Evolutionary conservation across 2,797 vertebrate species (phyloP), one percentile per base, ranked within the genome.

Genomic region (Phoebastria nigripes): DNA sequence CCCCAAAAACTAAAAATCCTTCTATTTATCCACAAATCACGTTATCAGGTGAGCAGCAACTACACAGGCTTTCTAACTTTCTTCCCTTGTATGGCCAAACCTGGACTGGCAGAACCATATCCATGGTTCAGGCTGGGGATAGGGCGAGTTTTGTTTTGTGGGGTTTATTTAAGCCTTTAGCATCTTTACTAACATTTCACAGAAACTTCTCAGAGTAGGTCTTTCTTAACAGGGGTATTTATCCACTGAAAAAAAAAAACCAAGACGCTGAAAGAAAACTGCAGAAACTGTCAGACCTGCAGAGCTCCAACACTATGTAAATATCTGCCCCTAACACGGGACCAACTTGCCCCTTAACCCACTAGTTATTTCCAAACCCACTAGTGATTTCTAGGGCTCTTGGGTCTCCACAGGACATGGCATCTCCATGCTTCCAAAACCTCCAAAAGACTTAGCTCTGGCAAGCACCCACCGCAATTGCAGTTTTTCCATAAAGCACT

Each of bases 321-420:
- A 0, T 11, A 19, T 2, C 59, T 54, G 41, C 7, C 70, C 49
- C 39, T 12, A 70, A 12, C 8, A 14, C 0, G 0, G 19, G 26
- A 44, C 13, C n/a, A 49, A 7, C 1, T 8, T 24, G 8, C 12
- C 59, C 35, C 37, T 39, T 25, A 52, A 22, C 16, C 28, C 55
- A 18, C 2, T 16, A 46, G 24, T 7, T 29, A 56, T 16, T 55
- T 37, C 63, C 56, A 74, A 66, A 54, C 4, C 15, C 51, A 66
- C 6, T 4, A 21, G 12, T 2, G 15, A 67, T 35, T 63, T 58
- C 86, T 20, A 62, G 39, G 28, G 62, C 11, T 37, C 41, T 8
- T 0, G 20, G 5, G 24, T 46, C 67, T 58, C 59, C 24, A n/a
- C 0, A 47, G 54, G 41, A 67, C 44, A 35, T 0, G 17, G 39